phyloP scores from a whole-genome alignment of 2,797 vertebrate species.

The Myripristis murdjan region DNA sequence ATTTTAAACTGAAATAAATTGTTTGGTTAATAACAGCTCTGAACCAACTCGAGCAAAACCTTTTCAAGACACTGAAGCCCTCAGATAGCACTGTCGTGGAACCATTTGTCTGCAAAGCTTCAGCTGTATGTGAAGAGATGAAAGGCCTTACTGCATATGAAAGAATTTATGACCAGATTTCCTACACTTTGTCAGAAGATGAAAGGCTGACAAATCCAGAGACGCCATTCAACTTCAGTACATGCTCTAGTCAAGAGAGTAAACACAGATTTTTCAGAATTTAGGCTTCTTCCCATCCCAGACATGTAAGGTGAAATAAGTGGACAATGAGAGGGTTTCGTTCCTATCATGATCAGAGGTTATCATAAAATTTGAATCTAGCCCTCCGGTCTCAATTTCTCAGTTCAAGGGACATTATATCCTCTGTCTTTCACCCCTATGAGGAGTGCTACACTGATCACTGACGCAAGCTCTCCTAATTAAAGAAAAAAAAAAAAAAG shows the following conservation, averaged over 20 bases:
- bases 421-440: constrained; percentile 50
- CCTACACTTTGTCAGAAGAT: constrained; percentile 70
- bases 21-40: constrained; percentile 57
- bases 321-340: constrained; percentile 51
- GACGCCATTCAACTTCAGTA: constrained; percentile 56
- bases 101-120: constrained; percentile 69
- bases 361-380: constrained; percentile 22
- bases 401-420: constrained; percentile 32
- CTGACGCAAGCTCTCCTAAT: constrained; percentile 60
- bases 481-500: constrained; percentile 38
- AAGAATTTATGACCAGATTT: constrained; percentile 74
- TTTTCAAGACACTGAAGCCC: constrained; percentile 52
- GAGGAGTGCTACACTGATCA: constrained; percentile 56
- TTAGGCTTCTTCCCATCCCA: constrained; percentile 25
- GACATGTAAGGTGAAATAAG: constrained; percentile 24
- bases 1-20: constrained; percentile 73
- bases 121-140: constrained; percentile 60
- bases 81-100: constrained; percentile 65
- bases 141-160: constrained; percentile 78
- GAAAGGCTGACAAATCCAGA: constrained; percentile 69
- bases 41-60: constrained; percentile 69
- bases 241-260: constrained; percentile 35
- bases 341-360: constrained; percentile 64
- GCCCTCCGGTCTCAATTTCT: constrained; percentile 46
- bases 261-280: constrained; percentile 44